These are phyloP conservation scores for Sitophilus oryzae DNA, from an alignment of 1,140 invertebrate species.

Conservation along the genomic window DNA sequence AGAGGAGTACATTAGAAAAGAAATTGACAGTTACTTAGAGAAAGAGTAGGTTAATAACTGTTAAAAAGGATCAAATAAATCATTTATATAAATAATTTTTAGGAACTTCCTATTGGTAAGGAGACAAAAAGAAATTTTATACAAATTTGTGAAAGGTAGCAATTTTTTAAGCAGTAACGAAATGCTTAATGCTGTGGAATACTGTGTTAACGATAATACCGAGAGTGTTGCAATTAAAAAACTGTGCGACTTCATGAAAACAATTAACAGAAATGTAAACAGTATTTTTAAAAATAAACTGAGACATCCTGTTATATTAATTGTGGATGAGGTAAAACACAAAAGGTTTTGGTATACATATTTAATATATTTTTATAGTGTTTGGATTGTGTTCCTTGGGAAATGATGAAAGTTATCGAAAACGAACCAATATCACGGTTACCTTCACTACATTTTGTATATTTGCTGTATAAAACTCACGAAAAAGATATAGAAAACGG, in stretches of 20 bases:
- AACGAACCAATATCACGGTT: conserved; percentile 62
- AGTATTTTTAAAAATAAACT: neutral
- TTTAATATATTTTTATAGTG: conserved; percentile 47
- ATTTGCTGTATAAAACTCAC: conserved; percentile 58
- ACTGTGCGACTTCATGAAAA: conserved; percentile 11
- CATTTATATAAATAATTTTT: neutral
- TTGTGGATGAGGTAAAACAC: conserved; percentile 57
- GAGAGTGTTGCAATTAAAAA: conserved; percentile 20
- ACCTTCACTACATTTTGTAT: conserved; percentile 65
- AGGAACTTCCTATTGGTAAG: conserved; percentile 1
- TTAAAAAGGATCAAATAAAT: neutral
- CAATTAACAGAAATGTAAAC: conserved; percentile 4
- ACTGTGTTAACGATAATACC: conserved; percentile 23
- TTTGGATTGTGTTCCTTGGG: conserved; percentile 69
- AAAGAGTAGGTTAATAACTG: conserved; percentile 20
- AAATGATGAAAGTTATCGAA: conserved; percentile 58
- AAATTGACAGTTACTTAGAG: conserved; percentile 22
- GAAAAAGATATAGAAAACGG: conserved; percentile 52
- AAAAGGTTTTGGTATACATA: conserved; percentile 1
- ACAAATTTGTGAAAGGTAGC: conserved; percentile 10
- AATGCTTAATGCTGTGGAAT: conserved; percentile 18
- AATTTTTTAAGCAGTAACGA: neutral
- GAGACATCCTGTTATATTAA: conserved; percentile 53
- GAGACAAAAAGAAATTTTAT: conserved; percentile 8
- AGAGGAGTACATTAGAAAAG: conserved; percentile 20